Evolutionary conservation across 2,113 vertebrate species (phyloP).

Genomic region (Lepisosteus osseus): DNA sequence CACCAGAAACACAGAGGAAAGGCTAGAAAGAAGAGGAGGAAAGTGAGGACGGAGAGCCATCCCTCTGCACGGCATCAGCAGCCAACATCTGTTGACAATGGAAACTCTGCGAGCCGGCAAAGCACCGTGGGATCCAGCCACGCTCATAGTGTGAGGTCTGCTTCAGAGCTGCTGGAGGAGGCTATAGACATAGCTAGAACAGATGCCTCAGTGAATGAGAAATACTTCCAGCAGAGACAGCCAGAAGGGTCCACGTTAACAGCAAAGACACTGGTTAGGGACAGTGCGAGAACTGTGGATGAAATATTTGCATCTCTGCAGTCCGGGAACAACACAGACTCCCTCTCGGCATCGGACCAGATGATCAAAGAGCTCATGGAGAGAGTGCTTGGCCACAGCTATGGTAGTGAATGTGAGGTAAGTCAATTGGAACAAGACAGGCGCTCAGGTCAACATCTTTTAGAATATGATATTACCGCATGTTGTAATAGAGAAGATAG

Average conservation of each 20-base stretch:
- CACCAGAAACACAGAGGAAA: neutral
- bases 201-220: slow-evolving; percentile 22
- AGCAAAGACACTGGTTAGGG: slow-evolving; percentile 24
- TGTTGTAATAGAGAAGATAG: too few relatives aligned
- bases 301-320: slow-evolving; percentile 65
- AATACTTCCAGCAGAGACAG: slow-evolving; percentile 28
- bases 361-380: slow-evolving; percentile 59
- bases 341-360: slow-evolving; percentile 48
- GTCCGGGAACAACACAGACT: slow-evolving; percentile 34
- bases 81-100: slow-evolving; percentile 17
- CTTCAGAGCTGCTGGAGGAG: slow-evolving; percentile 29
- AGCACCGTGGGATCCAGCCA: neutral
- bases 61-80: slow-evolving; percentile 27
- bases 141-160: slow-evolving; percentile 49
- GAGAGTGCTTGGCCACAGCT: slow-evolving; percentile 63
- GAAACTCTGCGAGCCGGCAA: slow-evolving; percentile 10
- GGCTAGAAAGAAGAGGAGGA: slow-evolving; percentile 20
- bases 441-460: too few relatives aligned
- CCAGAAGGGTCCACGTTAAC: slow-evolving; percentile 17
- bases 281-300: slow-evolving; percentile 49
- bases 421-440: slow-evolving; percentile 38
- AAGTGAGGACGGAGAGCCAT: slow-evolving; percentile 7
- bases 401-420: slow-evolving; percentile 56
- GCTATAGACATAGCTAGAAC: slow-evolving; percentile 19
- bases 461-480: too few relatives aligned